These are phyloP conservation scores for Sebastes miniatus DNA, from an alignment of 2,797 vertebrate genomes.

Conservation along the genomic window DNA sequence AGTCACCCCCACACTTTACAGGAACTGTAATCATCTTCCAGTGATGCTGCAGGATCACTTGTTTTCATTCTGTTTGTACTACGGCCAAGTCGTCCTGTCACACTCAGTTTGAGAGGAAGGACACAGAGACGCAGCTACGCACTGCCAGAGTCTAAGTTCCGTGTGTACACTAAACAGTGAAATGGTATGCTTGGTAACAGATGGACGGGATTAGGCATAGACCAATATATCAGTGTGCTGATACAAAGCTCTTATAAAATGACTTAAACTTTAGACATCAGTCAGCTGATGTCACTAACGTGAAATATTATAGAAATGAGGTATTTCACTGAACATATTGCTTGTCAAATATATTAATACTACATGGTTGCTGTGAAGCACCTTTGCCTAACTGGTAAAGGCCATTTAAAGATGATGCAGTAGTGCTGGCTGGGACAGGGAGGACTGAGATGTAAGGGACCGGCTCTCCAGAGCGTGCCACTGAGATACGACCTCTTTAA, in stretches of 20 bases:
- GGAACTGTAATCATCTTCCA: background rate
- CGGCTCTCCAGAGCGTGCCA: no score
- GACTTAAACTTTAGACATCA: background rate
- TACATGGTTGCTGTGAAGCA: background rate
- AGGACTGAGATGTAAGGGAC: no score
- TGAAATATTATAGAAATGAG: background rate
- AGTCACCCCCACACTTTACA: slow-evolving; percentile 20
- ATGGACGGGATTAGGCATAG: background rate
- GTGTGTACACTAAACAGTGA: background rate
- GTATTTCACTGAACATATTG: background rate
- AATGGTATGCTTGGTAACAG: background rate
- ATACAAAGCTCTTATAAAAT: background rate
- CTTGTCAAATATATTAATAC: background rate
- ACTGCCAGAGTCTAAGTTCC: background rate
- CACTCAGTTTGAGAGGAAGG: background rate
- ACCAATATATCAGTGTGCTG: background rate
- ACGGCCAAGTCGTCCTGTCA: slow-evolving; percentile 1
- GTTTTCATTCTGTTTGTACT: slow-evolving; percentile 19
- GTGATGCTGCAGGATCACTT: background rate
- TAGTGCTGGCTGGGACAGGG: background rate
- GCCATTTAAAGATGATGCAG: background rate
- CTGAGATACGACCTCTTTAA: no score
- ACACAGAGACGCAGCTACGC: background rate
- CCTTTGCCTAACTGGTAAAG: background rate
- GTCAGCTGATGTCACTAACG: background rate